Evolutionary conservation across 1,140 invertebrate genomes (phyloP), one percentile per base, ranked within the genome.

Genomic region (Calephelis nemesis): DNA sequence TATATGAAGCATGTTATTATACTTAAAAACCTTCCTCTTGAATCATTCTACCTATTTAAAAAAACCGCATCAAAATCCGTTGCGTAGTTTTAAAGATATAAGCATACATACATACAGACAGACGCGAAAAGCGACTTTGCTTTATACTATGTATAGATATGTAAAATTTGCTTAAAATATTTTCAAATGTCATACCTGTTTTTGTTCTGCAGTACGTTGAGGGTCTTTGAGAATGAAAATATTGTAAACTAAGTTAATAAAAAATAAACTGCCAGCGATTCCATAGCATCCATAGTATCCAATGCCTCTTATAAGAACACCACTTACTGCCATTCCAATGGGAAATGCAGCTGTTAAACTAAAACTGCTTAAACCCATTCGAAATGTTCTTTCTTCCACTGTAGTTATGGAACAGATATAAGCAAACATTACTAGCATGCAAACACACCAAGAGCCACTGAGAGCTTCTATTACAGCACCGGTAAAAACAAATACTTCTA

Each of bases 391-490:
- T 65, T 90, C 85, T 72, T 93, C 82, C n/a, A 91, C 68, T 0
- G 85, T 92, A 10, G 93, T 94, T 7, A 93, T 89, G 65, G 93
- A 88, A 70, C 93, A 92, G 42, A 94, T 93, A 62, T 93, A 94
- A 5, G 93, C 86, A 75, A 93, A 94, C 15, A 90, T 79, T 4
- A 91, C 88, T 76, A 93, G 84, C 45, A 93, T 85, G 71, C 92
- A 76, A 70, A 93, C 80, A 58, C 92, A 92, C 91, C 92, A 92
- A 40, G 93, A 88, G 11, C 93, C 92, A 19, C 90, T 85, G 5
- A 94, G 71, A n/a, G 88, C 92, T 50, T 77, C 76, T 7, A 77
- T 63, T 9, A 75, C 15, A 9, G 72, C 76, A 7, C 75, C 74
- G 70, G n/a, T 72, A 12, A 71, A 71, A 11, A 73, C 52, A 63